Base-by-base conservation (phyloP, 2,888 invertebrate genomes). In the Drosophila basisetae region DNA sequence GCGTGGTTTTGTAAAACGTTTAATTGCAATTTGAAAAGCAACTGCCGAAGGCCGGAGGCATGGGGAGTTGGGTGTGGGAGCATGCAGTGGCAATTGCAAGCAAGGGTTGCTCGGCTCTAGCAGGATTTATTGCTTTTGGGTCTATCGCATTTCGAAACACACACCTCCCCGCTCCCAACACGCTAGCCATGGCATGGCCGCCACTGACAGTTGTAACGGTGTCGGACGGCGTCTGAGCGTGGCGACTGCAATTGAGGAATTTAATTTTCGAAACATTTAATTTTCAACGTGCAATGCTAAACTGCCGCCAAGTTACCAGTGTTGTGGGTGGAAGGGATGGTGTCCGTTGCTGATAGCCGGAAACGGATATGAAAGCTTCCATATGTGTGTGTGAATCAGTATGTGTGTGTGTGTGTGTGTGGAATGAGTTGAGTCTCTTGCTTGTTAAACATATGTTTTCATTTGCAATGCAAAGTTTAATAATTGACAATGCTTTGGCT, bases 1-100 rank as follows among this genome's bases (percentile, higher is more conserved):
- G 88, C 86, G 91, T 83, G 91, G 91, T 87, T 88, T 89, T 90
- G 85, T 82, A 84, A 90, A 91, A 90, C 89, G 91, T 91, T 91
- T 90, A 91, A 91, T 91, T 91, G 91, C 86, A 89, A 89, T 89
- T 88, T 89, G 85, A 87, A 85, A 83, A 77, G 87, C 84, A 74
- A 82, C 67, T 69, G 73, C 56, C 72, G 22, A 30, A 69, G 49
- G 70, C 18, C 18, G 66, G 43, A 28, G 50, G 61, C 5, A 18
- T 39, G 18, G 18, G 39, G 25, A 4, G 11, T 22, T 16, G 22
- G 35, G 54, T 22, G 35, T 16, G 22, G 13, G 11, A 53, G 56
- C 31, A 16, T 30, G 43, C 43, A 54, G 60, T 41, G 52, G 47
- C 66, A 66, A 71, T 59, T 71, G 78, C 89, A 89, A 87, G 89